Base-by-base conservation (phyloP, 2,113 vertebrate genomes). In the Mirounga angustirostris region DNA sequence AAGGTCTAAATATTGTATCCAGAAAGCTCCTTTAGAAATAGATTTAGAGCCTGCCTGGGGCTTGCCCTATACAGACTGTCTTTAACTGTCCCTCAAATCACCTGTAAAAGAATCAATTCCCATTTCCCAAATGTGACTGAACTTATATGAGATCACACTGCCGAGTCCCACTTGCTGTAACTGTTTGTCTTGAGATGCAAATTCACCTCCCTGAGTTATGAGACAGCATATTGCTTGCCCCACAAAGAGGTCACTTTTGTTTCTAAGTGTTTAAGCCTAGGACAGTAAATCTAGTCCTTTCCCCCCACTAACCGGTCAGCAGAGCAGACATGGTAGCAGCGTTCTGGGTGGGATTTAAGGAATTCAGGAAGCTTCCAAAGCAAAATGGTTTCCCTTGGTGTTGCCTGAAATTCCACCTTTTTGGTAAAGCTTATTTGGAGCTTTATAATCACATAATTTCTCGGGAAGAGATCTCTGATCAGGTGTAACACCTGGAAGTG, bases 81-180 rank as follows among this genome's bases (percentile, higher is more conserved):
- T 90, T 85, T 50, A 28, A 4, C 43, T 63, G 26, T 88, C 16
- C 26, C 26, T 15, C 52, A 5, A 61, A 28, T 85, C 19, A 65
- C 21, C n/a, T 88, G 46, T 61, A 26, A 67, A 82, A 85, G 4
- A 95, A 61, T 61, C 46, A 67, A 26, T 81, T 88, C 22, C 28
- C 36, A 30, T 74, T 97, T 94, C 83, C 76, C 63, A 91, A 86
- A 78, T 63, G 56, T 52, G 30, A 73, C 28, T 81, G 54, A 83
- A 78, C 19, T 67, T 54, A 12, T 18, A 33, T 14, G 56, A 63
- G n/a, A 40, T 58, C 54, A 74, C 33, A 33, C 2, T 74, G 52
- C n/a, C 0, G 6, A 78, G 79, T 80, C 59, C 43, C 14, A 18
- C 30, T 69, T n/a, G 11, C 14, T 69, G 2, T 92, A 86, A 86